Evolutionary conservation across 2,888 invertebrate genomes (phyloP).

Genomic region (Macaria notata): DNA sequence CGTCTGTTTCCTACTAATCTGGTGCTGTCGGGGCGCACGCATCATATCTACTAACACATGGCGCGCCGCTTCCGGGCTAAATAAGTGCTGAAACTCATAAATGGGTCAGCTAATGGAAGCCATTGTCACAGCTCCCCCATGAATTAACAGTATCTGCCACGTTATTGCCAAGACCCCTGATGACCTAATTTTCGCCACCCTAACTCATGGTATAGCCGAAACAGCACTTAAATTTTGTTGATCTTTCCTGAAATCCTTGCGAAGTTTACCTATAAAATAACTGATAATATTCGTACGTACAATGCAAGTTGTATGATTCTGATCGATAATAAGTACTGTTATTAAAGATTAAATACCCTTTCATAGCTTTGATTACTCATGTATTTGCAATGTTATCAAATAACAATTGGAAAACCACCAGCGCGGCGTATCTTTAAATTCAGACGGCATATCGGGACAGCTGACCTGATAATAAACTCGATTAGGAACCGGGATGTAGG

Average conservation of each 20-base stretch:
- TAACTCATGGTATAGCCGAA: slow-evolving; percentile 24
- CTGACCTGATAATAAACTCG: neutral
- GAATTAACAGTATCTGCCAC: slow-evolving; percentile 36
- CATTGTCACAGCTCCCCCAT: slow-evolving; percentile 36
- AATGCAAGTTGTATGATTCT: no score
- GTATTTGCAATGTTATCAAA: slow-evolving; percentile 19
- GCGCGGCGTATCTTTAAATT: no score
- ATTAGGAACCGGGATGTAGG: neutral
- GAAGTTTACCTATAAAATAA: no score
- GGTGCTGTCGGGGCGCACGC: slow-evolving; percentile 14
- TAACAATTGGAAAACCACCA: slow-evolving; percentile 9
- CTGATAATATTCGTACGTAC: no score
- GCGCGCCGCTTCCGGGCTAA: slow-evolving; percentile 26
- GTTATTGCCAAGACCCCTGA: slow-evolving; percentile 26
- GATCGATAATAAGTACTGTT: slow-evolving; percentile 7
- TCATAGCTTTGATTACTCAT: slow-evolving; percentile 18
- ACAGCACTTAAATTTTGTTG: slow-evolving; percentile 17
- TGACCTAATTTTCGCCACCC: slow-evolving; percentile 39
- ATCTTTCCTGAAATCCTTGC: no score
- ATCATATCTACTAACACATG: slow-evolving; percentile 18
- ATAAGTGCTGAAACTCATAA: slow-evolving; percentile 35
- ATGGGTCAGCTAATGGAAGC: slow-evolving; percentile 41
- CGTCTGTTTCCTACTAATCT: slow-evolving; percentile 9
- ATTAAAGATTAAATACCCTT: slow-evolving; percentile 14
- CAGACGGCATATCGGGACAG: no score